Evolutionary conservation across 2,797 vertebrate genomes (phyloP).

Genomic region (Acrossocheilus wenchowensis): DNA sequence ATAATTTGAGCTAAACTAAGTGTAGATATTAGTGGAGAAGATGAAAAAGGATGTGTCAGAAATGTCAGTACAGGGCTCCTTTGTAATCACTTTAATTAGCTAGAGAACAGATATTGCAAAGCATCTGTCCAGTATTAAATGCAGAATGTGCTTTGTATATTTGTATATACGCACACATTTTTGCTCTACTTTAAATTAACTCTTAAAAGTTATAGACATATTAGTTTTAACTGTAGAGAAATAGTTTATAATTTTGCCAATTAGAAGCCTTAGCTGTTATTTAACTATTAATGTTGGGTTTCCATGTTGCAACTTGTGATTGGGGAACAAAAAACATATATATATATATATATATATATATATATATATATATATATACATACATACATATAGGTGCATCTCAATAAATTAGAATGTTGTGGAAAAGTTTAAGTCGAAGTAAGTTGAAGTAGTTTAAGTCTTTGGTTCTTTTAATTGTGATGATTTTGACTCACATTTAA

Average conservation of each 20-base stretch:
- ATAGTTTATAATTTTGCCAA: background rate
- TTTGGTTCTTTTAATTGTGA: too few relatives aligned
- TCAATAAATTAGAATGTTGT: too few relatives aligned
- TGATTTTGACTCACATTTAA: too few relatives aligned
- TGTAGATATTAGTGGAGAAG: background rate
- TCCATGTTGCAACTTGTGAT: background rate
- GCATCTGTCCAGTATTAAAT: background rate
- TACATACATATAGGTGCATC: too few relatives aligned
- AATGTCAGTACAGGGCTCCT: background rate
- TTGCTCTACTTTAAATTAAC: background rate
- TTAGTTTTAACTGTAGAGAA: background rate
- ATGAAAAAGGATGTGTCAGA: background rate
- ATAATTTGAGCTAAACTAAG: background rate
- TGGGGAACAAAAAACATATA: background rate
- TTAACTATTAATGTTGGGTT: too few relatives aligned
- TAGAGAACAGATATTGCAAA: background rate
- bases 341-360: too few relatives aligned
- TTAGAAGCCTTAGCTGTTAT: background rate
- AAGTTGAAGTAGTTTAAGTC: too few relatives aligned
- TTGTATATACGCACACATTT: background rate
- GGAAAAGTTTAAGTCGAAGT: too few relatives aligned
- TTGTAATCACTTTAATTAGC: background rate
- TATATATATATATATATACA: too few relatives aligned
- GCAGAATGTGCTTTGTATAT: background rate
- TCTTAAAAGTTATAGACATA: background rate